Evolutionary conservation across 1,140 invertebrate genomes (phyloP).

Genomic region (Phocides pigmalion): DNA sequence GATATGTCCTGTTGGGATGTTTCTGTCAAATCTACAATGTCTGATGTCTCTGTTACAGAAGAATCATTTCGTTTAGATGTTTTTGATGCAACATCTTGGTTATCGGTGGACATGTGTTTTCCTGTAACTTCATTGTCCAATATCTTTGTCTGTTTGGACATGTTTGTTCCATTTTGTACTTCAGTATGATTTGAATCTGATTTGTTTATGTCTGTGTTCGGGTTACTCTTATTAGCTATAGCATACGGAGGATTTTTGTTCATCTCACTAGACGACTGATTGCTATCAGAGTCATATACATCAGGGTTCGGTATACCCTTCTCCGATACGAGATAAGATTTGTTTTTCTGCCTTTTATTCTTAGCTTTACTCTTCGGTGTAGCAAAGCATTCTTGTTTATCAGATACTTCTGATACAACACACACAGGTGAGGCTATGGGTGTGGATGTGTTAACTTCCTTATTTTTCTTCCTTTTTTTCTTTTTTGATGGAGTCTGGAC

Average conservation of each 20-base stretch:
- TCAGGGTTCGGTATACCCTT: slow-evolving; percentile 64
- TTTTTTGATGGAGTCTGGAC: slow-evolving; percentile 67
- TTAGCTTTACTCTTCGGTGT: slow-evolving; percentile 80
- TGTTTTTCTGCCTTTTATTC: slow-evolving; percentile 65
- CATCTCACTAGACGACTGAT: slow-evolving; percentile 60
- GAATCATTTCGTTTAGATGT: slow-evolving; percentile 29
- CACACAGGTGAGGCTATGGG: slow-evolving; percentile 35
- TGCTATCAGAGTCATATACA: slow-evolving; percentile 76
- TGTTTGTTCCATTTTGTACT: slow-evolving; percentile 37
- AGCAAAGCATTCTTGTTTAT: slow-evolving; percentile 68
- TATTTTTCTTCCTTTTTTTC: slow-evolving; percentile 72
- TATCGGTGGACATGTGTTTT: slow-evolving; percentile 25
- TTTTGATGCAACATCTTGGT: slow-evolving; percentile 32
- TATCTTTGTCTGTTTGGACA: slow-evolving; percentile 5
- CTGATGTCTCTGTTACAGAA: slow-evolving; percentile 34
- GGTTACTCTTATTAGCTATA: slow-evolving; percentile 60
- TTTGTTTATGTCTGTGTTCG: slow-evolving; percentile 62
- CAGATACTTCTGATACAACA: not conserved
- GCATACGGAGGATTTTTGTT: slow-evolving; percentile 53
- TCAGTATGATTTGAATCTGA: slow-evolving; percentile 66
- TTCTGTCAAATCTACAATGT: slow-evolving; percentile 59
- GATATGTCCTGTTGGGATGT: slow-evolving; percentile 36
- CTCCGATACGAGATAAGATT: slow-evolving; percentile 60
- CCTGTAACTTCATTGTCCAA: slow-evolving; percentile 39
- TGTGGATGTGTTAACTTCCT: slow-evolving; percentile 61